Conservation (phyloP, 2,113 vertebrate species). For the Merops nubicus region DNA sequence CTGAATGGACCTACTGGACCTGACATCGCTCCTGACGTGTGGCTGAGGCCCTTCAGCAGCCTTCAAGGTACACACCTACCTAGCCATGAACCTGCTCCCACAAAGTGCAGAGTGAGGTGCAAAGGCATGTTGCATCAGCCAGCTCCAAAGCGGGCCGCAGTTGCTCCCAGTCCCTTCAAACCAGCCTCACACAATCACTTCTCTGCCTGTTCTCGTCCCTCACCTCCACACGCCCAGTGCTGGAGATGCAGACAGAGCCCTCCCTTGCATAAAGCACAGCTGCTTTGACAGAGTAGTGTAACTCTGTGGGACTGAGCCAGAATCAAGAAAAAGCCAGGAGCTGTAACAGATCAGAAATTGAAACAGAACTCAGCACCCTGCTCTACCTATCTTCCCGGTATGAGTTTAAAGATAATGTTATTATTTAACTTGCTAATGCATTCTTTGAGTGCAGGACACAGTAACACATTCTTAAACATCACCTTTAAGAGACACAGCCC, state of each 20-base stretch:
- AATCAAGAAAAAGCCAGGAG: not conserved
- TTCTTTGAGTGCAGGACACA: not conserved
- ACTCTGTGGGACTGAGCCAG: not conserved
- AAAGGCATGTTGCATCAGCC: fast-evolving
- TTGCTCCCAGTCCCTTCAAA: not conserved
- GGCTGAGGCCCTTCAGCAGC: not conserved
- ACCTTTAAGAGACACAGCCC: not conserved
- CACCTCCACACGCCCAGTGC: fast-evolving
- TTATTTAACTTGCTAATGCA: not conserved
- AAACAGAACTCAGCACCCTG: not conserved
- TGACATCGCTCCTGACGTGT: not conserved
- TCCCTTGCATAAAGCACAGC: not conserved
- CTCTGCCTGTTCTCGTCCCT: not conserved
- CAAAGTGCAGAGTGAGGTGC: not conserved
- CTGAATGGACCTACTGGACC: not conserved
- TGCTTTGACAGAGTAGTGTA: fast-evolving
- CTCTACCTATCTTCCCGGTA: not conserved
- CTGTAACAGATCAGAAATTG: not conserved
- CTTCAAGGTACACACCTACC: fast-evolving
- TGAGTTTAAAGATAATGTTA: not conserved
- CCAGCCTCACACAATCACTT: fast-evolving
- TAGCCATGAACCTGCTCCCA: not conserved
- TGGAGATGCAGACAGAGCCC: not conserved
- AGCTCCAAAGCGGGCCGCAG: not conserved
- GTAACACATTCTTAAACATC: not conserved